A percentile compares a stretch with the other conserved stretches of the same genome.
Conservation (phyloP, 1,140 invertebrate species). For the Achroia grisella region DNA sequence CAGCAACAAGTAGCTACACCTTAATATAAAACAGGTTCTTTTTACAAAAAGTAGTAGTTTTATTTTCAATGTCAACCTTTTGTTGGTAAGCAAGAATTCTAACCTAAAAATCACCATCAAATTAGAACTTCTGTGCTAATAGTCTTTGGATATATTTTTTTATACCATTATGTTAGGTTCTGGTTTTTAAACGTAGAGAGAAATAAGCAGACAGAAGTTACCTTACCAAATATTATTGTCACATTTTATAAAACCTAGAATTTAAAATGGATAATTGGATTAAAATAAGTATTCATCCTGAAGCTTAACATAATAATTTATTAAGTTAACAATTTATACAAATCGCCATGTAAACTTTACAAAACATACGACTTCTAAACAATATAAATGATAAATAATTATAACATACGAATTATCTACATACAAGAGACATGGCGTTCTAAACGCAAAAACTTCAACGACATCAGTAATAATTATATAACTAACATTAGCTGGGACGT, state of each 20-base stretch:
- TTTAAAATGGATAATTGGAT: too few relatives aligned
- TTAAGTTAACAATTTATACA: constrained; percentile 65
- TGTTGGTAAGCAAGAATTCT: neutral
- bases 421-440: constrained; percentile 51
- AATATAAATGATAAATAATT: constrained; percentile 44
- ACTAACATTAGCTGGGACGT: constrained; percentile 58
- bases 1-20: constrained; percentile 55
- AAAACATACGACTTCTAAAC: constrained; percentile 55
- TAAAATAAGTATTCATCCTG: constrained; percentile 7
- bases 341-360: constrained; percentile 64
- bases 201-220: too few relatives aligned
- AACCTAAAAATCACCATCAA: too few relatives aligned
- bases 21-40: constrained; percentile 9
- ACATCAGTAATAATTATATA: constrained; percentile 41
- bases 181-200: too few relatives aligned
- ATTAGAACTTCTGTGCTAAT: too few relatives aligned
- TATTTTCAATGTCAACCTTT: too few relatives aligned
- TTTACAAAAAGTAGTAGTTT: neutral
- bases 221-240: too few relatives aligned
- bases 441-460: constrained; percentile 61
- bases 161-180: too few relatives aligned
- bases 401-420: constrained; percentile 23
- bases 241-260: too few relatives aligned
- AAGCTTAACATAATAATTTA: constrained; percentile 66
- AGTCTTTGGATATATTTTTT: too few relatives aligned